Percentiles rank a stretch among this genome's conserved stretches.
These are phyloP conservation scores for Lacerta bilineata DNA, from an alignment of 2,797 vertebrate species.

Conservation along the genomic window DNA sequence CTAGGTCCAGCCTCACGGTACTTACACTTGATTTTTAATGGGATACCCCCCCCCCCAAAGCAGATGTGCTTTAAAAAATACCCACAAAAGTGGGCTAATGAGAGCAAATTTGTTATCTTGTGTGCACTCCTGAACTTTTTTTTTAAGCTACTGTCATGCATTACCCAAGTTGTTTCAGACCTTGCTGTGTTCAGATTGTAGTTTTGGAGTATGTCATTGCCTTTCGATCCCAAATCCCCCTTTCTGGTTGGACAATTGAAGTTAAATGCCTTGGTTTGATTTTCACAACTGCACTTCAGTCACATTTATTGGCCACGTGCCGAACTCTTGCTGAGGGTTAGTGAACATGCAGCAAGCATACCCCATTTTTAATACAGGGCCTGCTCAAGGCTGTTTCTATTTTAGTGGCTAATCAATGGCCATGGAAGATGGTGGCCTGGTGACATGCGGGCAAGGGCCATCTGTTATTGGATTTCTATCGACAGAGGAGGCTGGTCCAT, in stretches of 20 bases:
- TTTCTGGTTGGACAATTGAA: too few species aligned
- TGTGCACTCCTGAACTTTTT: neutral
- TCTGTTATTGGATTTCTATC: neutral
- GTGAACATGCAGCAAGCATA: neutral
- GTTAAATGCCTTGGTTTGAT: too few species aligned
- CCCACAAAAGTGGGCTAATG: neutral
- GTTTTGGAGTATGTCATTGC: neutral
- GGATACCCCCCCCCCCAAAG: neutral
- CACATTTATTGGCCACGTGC: conserved; percentile 9
- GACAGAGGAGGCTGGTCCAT: too few species aligned
- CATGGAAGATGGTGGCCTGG: neutral
- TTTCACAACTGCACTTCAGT: neutral
- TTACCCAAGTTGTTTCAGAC: neutral
- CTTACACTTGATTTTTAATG: neutral
- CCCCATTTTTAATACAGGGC: conserved; percentile 3
- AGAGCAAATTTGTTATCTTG: neutral
- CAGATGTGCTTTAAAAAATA: neutral
- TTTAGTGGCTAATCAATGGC: conserved; percentile 16
- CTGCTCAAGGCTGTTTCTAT: neutral
- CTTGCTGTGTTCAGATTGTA: neutral
- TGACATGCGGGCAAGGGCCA: neutral
- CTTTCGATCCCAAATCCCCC: neutral
- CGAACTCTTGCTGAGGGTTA: neutral
- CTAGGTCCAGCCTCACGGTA: neutral
- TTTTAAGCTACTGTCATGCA: too few species aligned